Evolutionary conservation across 2,888 invertebrate species (phyloP), one percentile per base, ranked within the genome.

Genomic region (Sminthurides aquaticus): DNA sequence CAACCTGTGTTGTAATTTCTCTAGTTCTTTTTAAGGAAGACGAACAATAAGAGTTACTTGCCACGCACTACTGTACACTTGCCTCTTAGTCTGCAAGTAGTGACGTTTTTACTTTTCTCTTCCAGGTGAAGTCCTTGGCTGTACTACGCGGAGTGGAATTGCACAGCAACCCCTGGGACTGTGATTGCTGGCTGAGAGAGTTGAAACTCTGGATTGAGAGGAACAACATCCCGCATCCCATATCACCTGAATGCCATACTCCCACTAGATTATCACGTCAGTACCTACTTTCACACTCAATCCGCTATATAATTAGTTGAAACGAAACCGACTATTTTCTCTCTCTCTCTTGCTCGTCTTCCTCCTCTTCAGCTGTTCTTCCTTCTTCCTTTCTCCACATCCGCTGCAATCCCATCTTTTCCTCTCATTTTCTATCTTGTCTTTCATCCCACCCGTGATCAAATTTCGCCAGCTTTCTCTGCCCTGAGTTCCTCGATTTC

Each of bases 121-220:
- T 3, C 54, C 11, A 74, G 74, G 73, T 74, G 62, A 72, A 73
- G 68, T 71, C 74, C 25, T 63, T 74, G 62, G 66, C 69, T 48
- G 70, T 73, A 65, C 81, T 92, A 59, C 87, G 89, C 77, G 88
- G 87, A 52, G 86, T 92, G 68, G 90, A 90, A 77, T 80, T 92
- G 71, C 90, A 91, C 71, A 89, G 89, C 71, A 92, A 92, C 79
- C 90, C 90, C 0, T 92, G 91, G 92, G 84, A 86, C 68, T 93
- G 92, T 77, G 91, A 92, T 77, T 93, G 92, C 76, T 86, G 89
- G 26, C 78, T 92, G 66, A 82, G 91, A 59, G 87, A 88, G 66
- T 84, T 90, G 66, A 90, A 90, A 77, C 82, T 87, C 75, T 92
- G 91, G 91, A 80, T 92, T 69, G 85, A 86, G 60, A 85, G 86